Evolutionary conservation across 2,797 vertebrate species (phyloP), one percentile per base, ranked within the genome.

Genomic region (Zalophus californianus): DNA sequence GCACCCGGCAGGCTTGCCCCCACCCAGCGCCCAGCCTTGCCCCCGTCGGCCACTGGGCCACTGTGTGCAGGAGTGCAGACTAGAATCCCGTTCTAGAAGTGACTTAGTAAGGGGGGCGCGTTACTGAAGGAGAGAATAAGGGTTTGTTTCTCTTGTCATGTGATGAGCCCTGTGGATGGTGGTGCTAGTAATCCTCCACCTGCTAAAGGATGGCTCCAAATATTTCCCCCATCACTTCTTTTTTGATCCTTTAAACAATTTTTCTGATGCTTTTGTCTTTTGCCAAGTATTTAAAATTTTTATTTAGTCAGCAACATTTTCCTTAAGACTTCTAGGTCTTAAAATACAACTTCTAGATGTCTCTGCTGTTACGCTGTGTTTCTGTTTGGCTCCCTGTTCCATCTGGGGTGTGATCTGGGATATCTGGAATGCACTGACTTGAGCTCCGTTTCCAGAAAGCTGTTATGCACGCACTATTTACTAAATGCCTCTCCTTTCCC

Each of bases 301-400:
- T 72, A 54, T 38, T 83, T 79, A 44, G 10, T 84, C 68, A 35
- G 56, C 32, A 75, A 56, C 38, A 20, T 25, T 77, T 86, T 86
- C 90, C 44, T 38, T n/a, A 35, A 82, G 82, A 94, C 1, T 2
- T 21, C 3, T 0, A 25, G 15, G 23, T 68, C 66, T 85, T 8
- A 32, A 41, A 16, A 32, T 25, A 29, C 70, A 15, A 35, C 18
- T 27, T 73, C 64, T 14, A 25, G 16, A 13, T 18, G 1, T 58
- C 54, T 62, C 86, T 27, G 25, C 48, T 16, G 20, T 5, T 41
- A 0, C 0, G 4, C 0, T 2, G 0, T 16, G 50, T 35, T 15
- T 27, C 21, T 3, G 23, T 15, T 20, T 5, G 5, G 23, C 60
- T 29, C 52, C 48, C 35, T 0, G 1, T 25, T 32, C 60, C 10